Evolutionary conservation across 2,797 vertebrate species (phyloP).

Genomic region (Eospalax fontanierii): DNA sequence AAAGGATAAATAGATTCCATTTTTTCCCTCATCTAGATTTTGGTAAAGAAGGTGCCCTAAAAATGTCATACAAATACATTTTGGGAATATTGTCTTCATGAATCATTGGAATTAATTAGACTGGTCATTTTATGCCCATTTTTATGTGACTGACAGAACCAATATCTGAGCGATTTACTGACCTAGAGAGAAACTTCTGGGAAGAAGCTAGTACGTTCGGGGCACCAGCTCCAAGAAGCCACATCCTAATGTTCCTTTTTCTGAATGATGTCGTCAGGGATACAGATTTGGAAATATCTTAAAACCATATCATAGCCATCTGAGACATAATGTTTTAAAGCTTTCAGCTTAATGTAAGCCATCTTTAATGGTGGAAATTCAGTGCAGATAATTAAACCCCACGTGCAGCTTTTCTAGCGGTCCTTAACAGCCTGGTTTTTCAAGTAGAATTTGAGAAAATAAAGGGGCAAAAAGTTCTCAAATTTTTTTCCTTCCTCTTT

Average conservation of each 20-base stretch:
- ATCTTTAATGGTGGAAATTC: constrained; percentile 18
- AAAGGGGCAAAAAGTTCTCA: rapidly evolving
- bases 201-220: constrained; percentile 5
- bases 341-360: background rate
- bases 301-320: constrained; percentile 36
- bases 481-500: constrained; percentile 36
- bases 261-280: background rate
- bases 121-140: constrained; percentile 60
- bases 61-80: constrained; percentile 73
- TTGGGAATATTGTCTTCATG: constrained; percentile 63
- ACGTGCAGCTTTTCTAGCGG: background rate
- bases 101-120: constrained; percentile 70
- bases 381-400: background rate
- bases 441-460: background rate
- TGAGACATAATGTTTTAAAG: background rate
- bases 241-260: constrained; percentile 46
- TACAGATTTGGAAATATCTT: constrained; percentile 24
- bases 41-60: constrained; percentile 57
- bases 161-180: constrained; percentile 68
- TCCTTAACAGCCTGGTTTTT: background rate
- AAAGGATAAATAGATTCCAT: constrained; percentile 64
- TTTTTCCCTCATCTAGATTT: constrained; percentile 77
- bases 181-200: constrained; percentile 55
- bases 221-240: constrained; percentile 18
- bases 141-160: constrained; percentile 71